Percentiles rank a stretch among this genome's conserved stretches.
Conservation (phyloP, 2,888 invertebrate genomes). For the Xestia rhomboidea region DNA sequence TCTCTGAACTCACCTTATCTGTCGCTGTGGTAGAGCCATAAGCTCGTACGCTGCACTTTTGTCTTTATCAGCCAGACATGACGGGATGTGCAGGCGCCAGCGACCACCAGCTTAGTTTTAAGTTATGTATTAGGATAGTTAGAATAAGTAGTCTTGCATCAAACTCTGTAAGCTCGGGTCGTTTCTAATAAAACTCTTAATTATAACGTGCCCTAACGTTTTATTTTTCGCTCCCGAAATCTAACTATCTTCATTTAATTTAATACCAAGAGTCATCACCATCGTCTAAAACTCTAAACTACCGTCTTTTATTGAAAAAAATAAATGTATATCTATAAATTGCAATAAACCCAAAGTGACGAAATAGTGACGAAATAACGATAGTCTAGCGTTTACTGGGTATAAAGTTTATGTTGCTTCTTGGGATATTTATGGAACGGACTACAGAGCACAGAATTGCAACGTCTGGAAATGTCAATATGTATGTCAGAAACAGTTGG, state of each 20-base stretch:
- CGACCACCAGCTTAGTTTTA: too few relatives aligned
- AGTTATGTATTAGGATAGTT: too few relatives aligned
- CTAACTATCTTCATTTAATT: slow-evolving; percentile 24
- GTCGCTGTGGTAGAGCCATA: too few relatives aligned
- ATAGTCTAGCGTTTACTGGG: slow-evolving; percentile 68
- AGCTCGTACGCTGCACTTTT: too few relatives aligned
- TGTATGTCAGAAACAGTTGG: neutral
- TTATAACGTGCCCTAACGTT: too few relatives aligned
- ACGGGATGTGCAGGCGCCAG: too few relatives aligned
- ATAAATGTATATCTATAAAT: slow-evolving; percentile 38
- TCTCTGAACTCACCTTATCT: too few relatives aligned
- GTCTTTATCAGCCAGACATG: too few relatives aligned
- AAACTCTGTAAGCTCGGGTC: too few relatives aligned
- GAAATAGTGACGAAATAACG: slow-evolving; percentile 55
- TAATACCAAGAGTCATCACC: neutral
- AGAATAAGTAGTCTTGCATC: too few relatives aligned
- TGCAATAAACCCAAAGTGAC: slow-evolving; percentile 50
- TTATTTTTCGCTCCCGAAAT: too few relatives aligned
- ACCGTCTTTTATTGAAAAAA: slow-evolving; percentile 38
- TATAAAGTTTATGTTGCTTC: slow-evolving; percentile 72
- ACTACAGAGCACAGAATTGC: slow-evolving; percentile 6
- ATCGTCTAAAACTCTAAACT: neutral
- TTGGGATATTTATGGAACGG: slow-evolving; percentile 58
- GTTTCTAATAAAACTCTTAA: too few relatives aligned
- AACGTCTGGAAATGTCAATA: neutral